phyloP scores from a whole-genome alignment of 2,113 vertebrate genomes.

The Tachysurus vachellii region DNA sequence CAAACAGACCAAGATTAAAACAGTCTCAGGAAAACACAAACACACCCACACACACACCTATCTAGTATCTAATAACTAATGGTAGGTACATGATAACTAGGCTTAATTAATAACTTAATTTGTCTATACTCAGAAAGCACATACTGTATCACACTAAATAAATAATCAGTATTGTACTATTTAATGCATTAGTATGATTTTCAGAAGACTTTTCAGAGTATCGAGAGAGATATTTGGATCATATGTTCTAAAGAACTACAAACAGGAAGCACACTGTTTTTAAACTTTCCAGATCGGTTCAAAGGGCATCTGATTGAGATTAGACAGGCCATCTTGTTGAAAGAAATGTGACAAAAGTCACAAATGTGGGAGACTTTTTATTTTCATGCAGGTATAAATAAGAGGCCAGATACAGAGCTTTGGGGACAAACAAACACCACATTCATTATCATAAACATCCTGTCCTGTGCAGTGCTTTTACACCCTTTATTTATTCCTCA shows the following conservation, averaged over 20 bases:
- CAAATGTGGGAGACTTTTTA: too few species aligned
- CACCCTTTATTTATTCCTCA: not conserved
- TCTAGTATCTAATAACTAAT: not conserved
- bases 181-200: not conserved
- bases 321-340: too few species aligned
- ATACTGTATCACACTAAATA: not conserved
- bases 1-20: not conserved
- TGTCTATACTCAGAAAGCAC: not conserved
- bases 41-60: not conserved
- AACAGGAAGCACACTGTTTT: too few species aligned
- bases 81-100: not conserved
- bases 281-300: too few species aligned
- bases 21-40: not conserved
- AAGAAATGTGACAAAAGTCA: not conserved
- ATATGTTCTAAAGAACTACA: too few species aligned
- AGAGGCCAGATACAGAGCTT: not conserved
- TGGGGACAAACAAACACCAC: not conserved
- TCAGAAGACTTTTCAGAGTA: not conserved
- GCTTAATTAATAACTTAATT: not conserved
- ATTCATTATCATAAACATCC: not conserved
- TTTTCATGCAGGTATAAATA: not conserved
- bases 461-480: not conserved
- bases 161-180: not conserved
- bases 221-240: too few species aligned
- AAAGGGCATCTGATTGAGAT: too few species aligned